Percentiles rank a stretch among this genome's conserved stretches.
Conservation (phyloP, 2,113 vertebrate species). For the Salminus brasiliensis region DNA sequence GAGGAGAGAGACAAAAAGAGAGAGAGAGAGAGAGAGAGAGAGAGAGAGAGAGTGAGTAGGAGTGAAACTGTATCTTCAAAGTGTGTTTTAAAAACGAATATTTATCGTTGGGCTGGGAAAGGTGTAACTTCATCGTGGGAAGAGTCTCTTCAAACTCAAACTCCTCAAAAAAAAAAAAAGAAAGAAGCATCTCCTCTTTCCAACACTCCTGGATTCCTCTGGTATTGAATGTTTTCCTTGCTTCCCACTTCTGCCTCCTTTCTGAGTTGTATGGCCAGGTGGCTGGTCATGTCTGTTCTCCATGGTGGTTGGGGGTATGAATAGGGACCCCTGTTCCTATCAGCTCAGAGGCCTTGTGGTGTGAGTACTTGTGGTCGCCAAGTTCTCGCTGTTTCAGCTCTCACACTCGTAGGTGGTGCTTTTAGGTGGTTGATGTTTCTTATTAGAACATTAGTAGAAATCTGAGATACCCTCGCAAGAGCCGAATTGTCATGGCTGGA, state of each 20-base stretch:
- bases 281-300: constrained; percentile 56
- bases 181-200: constrained; percentile 37
- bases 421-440: neutral
- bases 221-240: constrained; percentile 50
- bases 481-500: no score
- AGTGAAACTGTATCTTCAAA: constrained; percentile 68
- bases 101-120: constrained; percentile 58
- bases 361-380: constrained; percentile 7
- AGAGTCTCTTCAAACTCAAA: constrained; percentile 36
- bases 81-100: constrained; percentile 57
- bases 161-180: neutral
- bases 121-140: constrained; percentile 45
- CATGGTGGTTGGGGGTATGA: neutral
- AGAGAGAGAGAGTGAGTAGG: neutral
- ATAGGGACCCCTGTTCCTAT: constrained; percentile 6
- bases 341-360: neutral
- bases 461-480: no score
- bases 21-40: neutral
- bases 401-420: neutral
- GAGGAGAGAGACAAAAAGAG: neutral
- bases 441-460: no score
- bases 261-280: constrained; percentile 48
- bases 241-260: constrained; percentile 50
- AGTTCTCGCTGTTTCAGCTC: neutral
- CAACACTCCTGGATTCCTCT: constrained; percentile 45